These are phyloP conservation scores for Tricholaema leucomelas DNA, from an alignment of 2,113 vertebrate genomes.

Conservation along the genomic window DNA sequence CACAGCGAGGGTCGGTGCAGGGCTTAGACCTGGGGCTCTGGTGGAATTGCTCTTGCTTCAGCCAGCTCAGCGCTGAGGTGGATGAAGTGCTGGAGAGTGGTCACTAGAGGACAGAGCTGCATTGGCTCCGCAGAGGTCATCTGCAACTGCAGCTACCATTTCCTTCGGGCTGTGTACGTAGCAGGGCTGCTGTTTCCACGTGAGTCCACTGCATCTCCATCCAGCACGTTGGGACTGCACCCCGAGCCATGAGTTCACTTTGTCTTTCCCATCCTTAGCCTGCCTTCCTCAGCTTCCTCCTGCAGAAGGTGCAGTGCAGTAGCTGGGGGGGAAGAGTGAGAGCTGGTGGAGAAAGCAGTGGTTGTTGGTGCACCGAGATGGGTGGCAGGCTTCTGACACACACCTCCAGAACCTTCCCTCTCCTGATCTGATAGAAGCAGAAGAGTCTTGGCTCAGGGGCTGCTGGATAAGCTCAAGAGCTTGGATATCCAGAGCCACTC, in stretches of 20 bases:
- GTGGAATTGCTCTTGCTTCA: background rate
- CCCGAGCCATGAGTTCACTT: constrained; percentile 33
- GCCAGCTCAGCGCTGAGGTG: background rate
- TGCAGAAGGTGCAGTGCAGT: constrained; percentile 41
- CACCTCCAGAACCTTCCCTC: background rate
- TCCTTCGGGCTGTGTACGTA: background rate
- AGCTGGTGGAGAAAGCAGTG: background rate
- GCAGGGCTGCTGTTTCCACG: constrained; percentile 2
- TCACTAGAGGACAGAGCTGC: background rate
- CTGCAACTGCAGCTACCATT: background rate
- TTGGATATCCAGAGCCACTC: background rate
- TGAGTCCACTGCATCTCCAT: constrained; percentile 5
- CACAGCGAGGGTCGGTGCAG: background rate
- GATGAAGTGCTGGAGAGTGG: background rate
- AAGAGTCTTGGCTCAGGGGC: background rate
- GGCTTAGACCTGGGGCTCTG: background rate
- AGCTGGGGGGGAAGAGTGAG: background rate
- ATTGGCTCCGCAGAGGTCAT: background rate
- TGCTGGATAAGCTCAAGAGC: background rate
- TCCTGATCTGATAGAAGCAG: background rate
- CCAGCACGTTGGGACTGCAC: background rate
- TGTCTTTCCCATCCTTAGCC: constrained; percentile 35
- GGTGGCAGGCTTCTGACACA: background rate
- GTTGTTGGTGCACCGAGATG: background rate
- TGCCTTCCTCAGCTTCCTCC: constrained; percentile 47